Base-by-base conservation (phyloP, 2,797 vertebrate genomes). In the Eutrigla gurnardus region DNA sequence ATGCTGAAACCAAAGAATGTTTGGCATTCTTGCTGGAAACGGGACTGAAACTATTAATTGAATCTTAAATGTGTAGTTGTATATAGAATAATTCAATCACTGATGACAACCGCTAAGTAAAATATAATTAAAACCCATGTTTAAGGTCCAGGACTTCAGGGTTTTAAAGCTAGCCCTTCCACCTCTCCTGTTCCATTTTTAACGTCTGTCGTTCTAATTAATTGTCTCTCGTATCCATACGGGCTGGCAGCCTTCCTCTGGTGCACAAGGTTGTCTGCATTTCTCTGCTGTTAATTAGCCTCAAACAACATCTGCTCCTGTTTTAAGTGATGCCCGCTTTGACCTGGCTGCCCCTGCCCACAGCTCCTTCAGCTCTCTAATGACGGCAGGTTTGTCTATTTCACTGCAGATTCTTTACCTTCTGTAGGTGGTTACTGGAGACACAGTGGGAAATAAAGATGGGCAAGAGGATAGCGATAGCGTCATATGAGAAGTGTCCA, bases 271-370 rank as follows among this genome's bases (percentile, higher is more conserved):
- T 86, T 86, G 85, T 85, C 85, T 82, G 73, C 72, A 63, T 87
- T 73, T 60, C 76, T 78, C 53, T 10, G 32, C 65, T 82, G 73
- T 87, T 93, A 93, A 94, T 93, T 94, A 88, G 91, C 88, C 72
- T 77, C 70, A 74, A 46, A 85, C 82, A 92, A 93, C 93, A 94
- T 92, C 91, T 93, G 93, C 91, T 92, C 86, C 77, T 78, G 88
- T 84, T 92, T 91, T 85, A 88, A 85, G 73, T 68, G 87, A 85
- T 67, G 86, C 82, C 80, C 65, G 53, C 74, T 74, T 86, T 84
- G 83, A 83, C 77, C 78, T 77, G 73, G 76, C 45, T 73, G 79
- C 77, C 70, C 83, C 68, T 36, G 80, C 77, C 77, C 67, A 59
- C 52, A 10, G 65, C 83, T 70, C 70, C 74, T 50, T 80, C 68